Base-by-base conservation (phyloP, 2,888 invertebrate species). In the Lacanobia wlatinum region DNA sequence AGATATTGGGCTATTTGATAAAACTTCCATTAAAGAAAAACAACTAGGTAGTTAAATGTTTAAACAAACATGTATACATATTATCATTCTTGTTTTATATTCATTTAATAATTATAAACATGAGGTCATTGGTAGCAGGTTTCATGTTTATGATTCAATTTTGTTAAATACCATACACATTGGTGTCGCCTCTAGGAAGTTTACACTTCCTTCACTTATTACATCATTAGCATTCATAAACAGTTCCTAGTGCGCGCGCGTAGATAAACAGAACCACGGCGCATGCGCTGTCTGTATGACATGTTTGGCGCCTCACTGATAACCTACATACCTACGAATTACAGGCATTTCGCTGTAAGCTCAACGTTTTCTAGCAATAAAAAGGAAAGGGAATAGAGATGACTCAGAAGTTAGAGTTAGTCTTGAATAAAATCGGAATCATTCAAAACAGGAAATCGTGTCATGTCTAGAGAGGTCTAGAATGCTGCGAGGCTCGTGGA, bases 181-280 rank as follows among this genome's bases (percentile, higher is more conserved):
- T 23, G 67, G 56, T 53, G 61, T 53, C 67, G 50, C 48, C 38
- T 40, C 61, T 62, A 78, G 82, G 84, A 80, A 83, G 82, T 73
- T 61, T 52, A 80, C 48, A 78, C 72, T 78, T 82, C 84, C 79
- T 73, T 68, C 50, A 59, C n/a, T 75, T 67, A 70, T 84, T 78
- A 72, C 70, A 74, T 82, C 85, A 82, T 85, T 76, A 85, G 58
- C 80, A 84, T 82, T 81, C 64, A 52, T 75, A 76, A 73, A 77
- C 77, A 83, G 73, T 84, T 84, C 82, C 75, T 82, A 76, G 66
- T 68, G 73, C 64, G 75, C 61, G 55, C 69, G 61, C 66, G 63
- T 63, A 64, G 77, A 82, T 82, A 82, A 71, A 73, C 70, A 80
- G 46, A 74, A 68, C 28, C 60, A 53, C 61, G 43, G 48, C 52